These are phyloP conservation scores for Corythucha ciliata DNA, from an alignment of 2,888 invertebrate genomes.

Conservation along the genomic window DNA sequence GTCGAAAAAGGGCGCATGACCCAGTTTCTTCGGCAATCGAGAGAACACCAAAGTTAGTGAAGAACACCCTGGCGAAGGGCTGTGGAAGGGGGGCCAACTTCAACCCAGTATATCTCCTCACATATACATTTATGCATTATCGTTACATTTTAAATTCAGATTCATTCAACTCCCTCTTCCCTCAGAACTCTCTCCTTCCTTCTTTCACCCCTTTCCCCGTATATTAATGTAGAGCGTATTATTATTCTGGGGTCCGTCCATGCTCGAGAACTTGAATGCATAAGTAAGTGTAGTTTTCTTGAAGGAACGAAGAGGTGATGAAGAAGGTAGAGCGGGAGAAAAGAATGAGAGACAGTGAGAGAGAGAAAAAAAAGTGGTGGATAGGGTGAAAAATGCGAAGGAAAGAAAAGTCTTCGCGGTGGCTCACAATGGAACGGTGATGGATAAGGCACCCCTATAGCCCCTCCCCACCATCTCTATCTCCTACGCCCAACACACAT, in stretches of 20 bases:
- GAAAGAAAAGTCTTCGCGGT: conserved; percentile 8
- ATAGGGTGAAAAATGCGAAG: conserved; percentile 4
- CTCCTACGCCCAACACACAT: too few species aligned
- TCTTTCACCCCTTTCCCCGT: conserved; percentile 42
- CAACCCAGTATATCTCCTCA: conserved; percentile 40
- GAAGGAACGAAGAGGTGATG: conserved; percentile 12
- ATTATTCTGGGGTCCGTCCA: conserved; percentile 38
- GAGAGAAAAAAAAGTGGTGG: conserved; percentile 3
- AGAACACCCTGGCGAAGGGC: conserved; percentile 5
- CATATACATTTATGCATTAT: conserved; percentile 46
- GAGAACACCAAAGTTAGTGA: neutral
- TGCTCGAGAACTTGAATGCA: conserved; percentile 35
- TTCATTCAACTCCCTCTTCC: conserved; percentile 39
- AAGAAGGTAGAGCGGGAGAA: conserved; percentile 2
- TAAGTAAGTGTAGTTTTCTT: conserved; percentile 36
- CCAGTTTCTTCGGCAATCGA: conserved; percentile 11
- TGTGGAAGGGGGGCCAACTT: neutral
- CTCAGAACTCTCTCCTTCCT: conserved; percentile 38
- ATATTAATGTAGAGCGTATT: conserved; percentile 52
- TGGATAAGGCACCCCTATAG: conserved; percentile 32
- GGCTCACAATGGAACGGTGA: conserved; percentile 29
- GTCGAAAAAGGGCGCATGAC: conserved; percentile 19
- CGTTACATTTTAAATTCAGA: conserved; percentile 45
- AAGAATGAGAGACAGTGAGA: neutral
- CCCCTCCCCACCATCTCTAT: too few species aligned